A percentile compares a stretch with the other conserved stretches of the same genome.
Evolutionary conservation across 2,888 invertebrate genomes (phyloP).

Genomic region (Cephus rjabovi): DNA sequence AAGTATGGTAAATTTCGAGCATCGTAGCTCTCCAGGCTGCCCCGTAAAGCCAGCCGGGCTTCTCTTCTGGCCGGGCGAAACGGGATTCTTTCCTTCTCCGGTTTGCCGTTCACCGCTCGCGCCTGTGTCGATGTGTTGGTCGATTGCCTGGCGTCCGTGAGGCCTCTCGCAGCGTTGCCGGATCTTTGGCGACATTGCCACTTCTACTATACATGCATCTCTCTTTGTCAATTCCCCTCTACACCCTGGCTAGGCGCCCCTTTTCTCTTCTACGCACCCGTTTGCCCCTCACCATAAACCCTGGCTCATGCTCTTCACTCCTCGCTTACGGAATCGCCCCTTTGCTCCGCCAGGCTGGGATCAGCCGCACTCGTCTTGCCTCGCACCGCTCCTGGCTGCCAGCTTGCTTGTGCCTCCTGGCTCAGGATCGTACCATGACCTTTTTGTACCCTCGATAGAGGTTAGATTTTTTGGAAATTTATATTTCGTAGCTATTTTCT

Average conservation of each 20-base stretch:
- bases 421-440: not conserved
- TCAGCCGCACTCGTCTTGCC: conserved; percentile 29
- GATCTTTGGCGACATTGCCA: conserved; percentile 46
- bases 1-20: not conserved
- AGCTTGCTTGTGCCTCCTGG: conserved; percentile 41
- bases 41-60: not conserved
- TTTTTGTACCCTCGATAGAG: not conserved
- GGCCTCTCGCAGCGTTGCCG: conserved; percentile 37
- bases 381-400: conserved; percentile 36
- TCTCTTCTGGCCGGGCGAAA: conserved; percentile 42
- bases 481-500: not conserved
- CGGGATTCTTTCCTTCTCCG: conserved; percentile 64
- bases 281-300: conserved; percentile 29
- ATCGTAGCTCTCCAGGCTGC: not conserved
- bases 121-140: conserved; percentile 47
- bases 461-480: not conserved
- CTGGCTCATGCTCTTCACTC: conserved; percentile 32
- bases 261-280: conserved; percentile 21
- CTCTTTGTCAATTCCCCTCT: conserved; percentile 14
- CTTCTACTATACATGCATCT: not conserved
- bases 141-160: conserved; percentile 57
- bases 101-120: conserved; percentile 57
- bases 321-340: conserved; percentile 26
- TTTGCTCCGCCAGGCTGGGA: conserved; percentile 27
- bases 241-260: conserved; percentile 13